Base-by-base conservation (phyloP, 2,888 invertebrate genomes). In the Conistra vaccinii region DNA sequence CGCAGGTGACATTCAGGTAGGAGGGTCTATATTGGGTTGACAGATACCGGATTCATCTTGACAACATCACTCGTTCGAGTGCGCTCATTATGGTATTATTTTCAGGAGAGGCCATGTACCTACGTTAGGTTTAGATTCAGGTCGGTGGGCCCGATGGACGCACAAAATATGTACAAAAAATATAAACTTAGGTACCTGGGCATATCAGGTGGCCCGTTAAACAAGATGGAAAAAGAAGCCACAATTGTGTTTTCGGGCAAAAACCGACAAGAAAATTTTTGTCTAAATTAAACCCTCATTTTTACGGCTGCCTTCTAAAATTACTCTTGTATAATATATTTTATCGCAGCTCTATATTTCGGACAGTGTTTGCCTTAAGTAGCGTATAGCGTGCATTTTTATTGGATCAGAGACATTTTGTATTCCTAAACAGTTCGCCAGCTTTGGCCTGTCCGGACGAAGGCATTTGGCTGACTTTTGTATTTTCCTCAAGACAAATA, bases 401-500 rank as follows among this genome's bases (percentile, higher is more conserved):
- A 91, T 88, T 89, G 86, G 80, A 85, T 83, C 84, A 86, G 83
- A 83, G 88, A 85, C 89, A 91, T 92, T 90, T 90, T 86, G 91
- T 92, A 92, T 93, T 93, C 91, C 84, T 87, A 89, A 89, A 90
- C 88, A 89, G 90, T 90, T 88, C 88, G 84, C 89, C 81, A 89
- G 91, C 91, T 91, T 89, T 89, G 90, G 90, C 90, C 89, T 91
- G 93, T 92, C 92, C 92, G 86, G 89, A 89, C 88, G 90, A 85
- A 90, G 90, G 90, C 90, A 91, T 93, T 94, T 92, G 93, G 93
- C 93, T 92, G 92, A 92, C 93, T 93, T 93, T 92, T 91, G 92
- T 92, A 91, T 92, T 93, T 93, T 92, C 89, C 90, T 88, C 90
- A 90, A 93, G 92, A 94, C 93, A 95, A 95, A 95, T 94, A 95